Base-by-base conservation (phyloP, 1,140 invertebrate genomes). In the Goniozus legneri region DNA sequence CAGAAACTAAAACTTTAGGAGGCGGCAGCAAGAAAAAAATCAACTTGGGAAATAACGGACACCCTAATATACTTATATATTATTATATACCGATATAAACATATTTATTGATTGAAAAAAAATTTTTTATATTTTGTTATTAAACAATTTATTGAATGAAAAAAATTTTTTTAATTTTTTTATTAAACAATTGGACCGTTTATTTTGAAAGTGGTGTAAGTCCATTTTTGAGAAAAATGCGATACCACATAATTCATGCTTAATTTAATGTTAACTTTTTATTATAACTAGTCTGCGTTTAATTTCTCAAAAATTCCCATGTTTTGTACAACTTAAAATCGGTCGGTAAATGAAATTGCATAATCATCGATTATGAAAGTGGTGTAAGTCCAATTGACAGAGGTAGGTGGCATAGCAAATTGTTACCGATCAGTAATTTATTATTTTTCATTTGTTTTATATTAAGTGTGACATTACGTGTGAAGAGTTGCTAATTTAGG, bases 1-100 rank as follows among this genome's bases (percentile, higher is more conserved):
- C 32, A 33, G 13, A 33, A 33, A 22, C 44, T 46, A 39, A 46
- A 38, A 46, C 6, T 38, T 46, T 32, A 38, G 44, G 44, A 36
- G 44, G 44, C 36, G 44, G 24, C 24, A 7, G 35, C 34, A 37
- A 30, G 13, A 37, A 31, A 46, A 46, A 32, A 38, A 38, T 38
- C 35, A 32, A 31, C 33, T 46, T 38, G 35, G 44, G 44, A 46
- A 46, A 46, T 46, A 46, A 39, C 24, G 35, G 44, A 46, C 44
- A 46, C n/a, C 35, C 24, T 27, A 27, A 27, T 27, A 27, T 27
- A 27, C n/a, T n/a, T n/a, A n/a, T n/a, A n/a, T n/a, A n/a, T n/a
- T n/a, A n/a, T n/a, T n/a, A n/a, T n/a, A n/a, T n/a, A n/a, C n/a
- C n/a, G n/a, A n/a, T n/a, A n/a, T n/a, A n/a, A n/a, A n/a, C n/a